Conservation (phyloP, 1,140 invertebrate genomes). For the Leptopilina boulardi region DNA sequence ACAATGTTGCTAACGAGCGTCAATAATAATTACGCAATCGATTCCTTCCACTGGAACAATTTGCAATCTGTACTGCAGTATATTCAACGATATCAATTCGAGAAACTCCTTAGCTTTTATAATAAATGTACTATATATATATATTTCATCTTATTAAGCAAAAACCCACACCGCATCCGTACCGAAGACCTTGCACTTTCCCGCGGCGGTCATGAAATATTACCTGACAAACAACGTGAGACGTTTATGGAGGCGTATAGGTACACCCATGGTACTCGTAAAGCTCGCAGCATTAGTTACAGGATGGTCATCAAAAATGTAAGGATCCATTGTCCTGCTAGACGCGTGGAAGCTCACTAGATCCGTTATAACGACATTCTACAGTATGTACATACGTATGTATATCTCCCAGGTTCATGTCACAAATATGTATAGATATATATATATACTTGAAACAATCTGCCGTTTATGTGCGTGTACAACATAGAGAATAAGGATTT, state of each 20-base stretch:
- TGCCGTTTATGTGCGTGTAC: neutral
- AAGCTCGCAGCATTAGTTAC: slow-evolving; percentile 28
- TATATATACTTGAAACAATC: neutral
- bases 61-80: neutral
- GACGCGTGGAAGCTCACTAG: neutral
- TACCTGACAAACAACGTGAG: slow-evolving; percentile 27
- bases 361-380: neutral
- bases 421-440: neutral
- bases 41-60: neutral
- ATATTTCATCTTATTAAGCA: neutral
- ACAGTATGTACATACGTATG: neutral
- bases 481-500: neutral
- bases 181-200: neutral
- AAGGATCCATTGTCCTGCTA: neutral
- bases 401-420: neutral
- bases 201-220: slow-evolving; percentile 2
- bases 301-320: slow-evolving; percentile 28
- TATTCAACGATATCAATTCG: neutral
- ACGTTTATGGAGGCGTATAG: slow-evolving; percentile 11
- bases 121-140: neutral
- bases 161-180: neutral
- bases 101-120: neutral
- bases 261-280: slow-evolving; percentile 1
- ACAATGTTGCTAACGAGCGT: neutral
- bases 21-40: slow-evolving; percentile 23